A percentile compares a stretch with the other conserved stretches of the same genome.
These are phyloP conservation scores for Heliconius congener DNA, from an alignment of 1,140 invertebrate species.

Conservation along the genomic window DNA sequence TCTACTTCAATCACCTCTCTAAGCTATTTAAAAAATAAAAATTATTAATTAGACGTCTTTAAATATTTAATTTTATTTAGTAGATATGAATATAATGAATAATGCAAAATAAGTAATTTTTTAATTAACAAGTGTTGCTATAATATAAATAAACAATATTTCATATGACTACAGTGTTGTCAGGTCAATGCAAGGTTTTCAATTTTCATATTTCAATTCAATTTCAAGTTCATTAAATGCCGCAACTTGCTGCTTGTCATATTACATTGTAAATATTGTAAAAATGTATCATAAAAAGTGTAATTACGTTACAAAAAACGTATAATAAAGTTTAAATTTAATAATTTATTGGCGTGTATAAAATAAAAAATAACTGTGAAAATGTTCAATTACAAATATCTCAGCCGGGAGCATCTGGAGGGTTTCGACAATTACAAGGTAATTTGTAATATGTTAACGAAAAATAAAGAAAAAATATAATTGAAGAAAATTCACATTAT, in stretches of 20 bases:
- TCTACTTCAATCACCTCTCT: neutral
- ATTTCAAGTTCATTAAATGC: constrained; percentile 8
- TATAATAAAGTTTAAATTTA: constrained; percentile 9
- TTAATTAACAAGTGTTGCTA: neutral
- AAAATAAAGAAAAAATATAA: neutral
- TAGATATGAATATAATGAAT: neutral
- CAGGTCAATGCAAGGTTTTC: neutral
- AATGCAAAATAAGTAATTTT: neutral
- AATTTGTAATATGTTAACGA: constrained; percentile 43
- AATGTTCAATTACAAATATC: constrained; percentile 86
- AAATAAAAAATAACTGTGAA: constrained; percentile 43
- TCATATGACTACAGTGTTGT: neutral
- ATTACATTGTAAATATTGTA: constrained; percentile 10
- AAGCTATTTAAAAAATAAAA: neutral
- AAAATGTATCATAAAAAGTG: constrained; percentile 25
- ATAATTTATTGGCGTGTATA: neutral
- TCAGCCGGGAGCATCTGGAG: constrained; percentile 89
- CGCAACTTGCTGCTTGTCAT: constrained; percentile 7
- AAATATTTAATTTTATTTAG: too few species aligned
- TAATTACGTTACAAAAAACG: constrained; percentile 12
- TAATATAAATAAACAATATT: neutral
- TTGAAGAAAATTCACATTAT: neutral
- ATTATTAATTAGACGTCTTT: too few species aligned
- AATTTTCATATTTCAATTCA: neutral
- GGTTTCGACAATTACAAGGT: constrained; percentile 97